A percentile compares a stretch with the other conserved stretches of the same genome.
Evolutionary conservation across 1,140 invertebrate genomes (phyloP).

Genomic region (silkworm (Bombyx mori)): ASM3026992v2 NC_085114.1:7974001-7974500

Average conservation of each 20-base stretch:
- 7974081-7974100: slow-evolving; percentile 25
- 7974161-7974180: slow-evolving; percentile 20
- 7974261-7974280: too few species aligned
- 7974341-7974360: neutral
- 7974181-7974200: too few species aligned
- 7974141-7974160: slow-evolving; percentile 15
- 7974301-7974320: too few species aligned
- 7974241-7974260: too few species aligned
- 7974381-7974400: neutral
- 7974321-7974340: too few species aligned
- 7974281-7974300: too few species aligned
- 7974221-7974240: too few species aligned
- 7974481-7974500: slow-evolving; percentile 31
- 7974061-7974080: slow-evolving; percentile 20
- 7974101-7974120: slow-evolving; percentile 28
- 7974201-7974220: too few species aligned
- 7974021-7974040: neutral
- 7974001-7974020: too few species aligned
- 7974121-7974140: slow-evolving; percentile 23
- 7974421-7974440: slow-evolving; percentile 12
- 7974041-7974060: slow-evolving; percentile 15
- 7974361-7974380: neutral
- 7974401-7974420: slow-evolving; percentile 8
- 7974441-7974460: slow-evolving; percentile 9
- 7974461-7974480: slow-evolving; percentile 30